phyloP scores from a whole-genome alignment of 1,140 invertebrate genomes.

The Phortica variegata region DNA sequence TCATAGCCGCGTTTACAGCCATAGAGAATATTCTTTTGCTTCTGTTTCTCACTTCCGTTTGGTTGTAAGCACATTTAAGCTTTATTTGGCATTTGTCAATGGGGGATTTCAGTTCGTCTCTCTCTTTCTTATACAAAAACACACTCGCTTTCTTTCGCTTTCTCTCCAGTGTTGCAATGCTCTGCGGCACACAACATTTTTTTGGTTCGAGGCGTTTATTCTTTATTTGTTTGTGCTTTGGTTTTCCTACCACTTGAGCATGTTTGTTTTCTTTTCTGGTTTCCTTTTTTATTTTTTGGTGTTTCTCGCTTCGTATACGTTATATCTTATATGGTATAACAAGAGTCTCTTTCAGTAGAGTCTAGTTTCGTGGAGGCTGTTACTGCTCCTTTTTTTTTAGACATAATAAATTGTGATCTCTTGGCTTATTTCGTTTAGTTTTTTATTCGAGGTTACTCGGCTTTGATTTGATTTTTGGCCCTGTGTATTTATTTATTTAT shows the following conservation, averaged over 20 bases:
- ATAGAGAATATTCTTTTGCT: slow-evolving; percentile 4
- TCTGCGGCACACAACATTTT: too few relatives aligned
- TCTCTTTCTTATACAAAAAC: too few relatives aligned
- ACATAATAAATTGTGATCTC: slow-evolving; percentile 48
- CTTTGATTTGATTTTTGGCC: slow-evolving; percentile 46
- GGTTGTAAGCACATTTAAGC: slow-evolving; percentile 47
- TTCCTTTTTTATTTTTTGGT: too few relatives aligned
- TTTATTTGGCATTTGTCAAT: slow-evolving; percentile 53
- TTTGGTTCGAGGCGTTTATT: too few relatives aligned
- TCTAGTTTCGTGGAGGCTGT: not conserved
- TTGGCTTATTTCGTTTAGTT: slow-evolving; percentile 38
- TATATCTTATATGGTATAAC: too few relatives aligned
- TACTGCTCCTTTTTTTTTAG: slow-evolving; percentile 12
- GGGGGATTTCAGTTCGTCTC: slow-evolving; percentile 25
- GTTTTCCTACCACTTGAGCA: too few relatives aligned
- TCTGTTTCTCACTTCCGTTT: slow-evolving; percentile 3
- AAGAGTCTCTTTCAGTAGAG: too few relatives aligned
- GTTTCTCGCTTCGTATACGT: too few relatives aligned
- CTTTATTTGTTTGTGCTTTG: too few relatives aligned
- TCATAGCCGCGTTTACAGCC: too few relatives aligned
- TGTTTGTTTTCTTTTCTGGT: too few relatives aligned
- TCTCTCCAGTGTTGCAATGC: too few relatives aligned
- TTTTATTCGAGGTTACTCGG: slow-evolving; percentile 13
- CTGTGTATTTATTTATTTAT: slow-evolving; percentile 39
- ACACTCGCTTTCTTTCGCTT: not conserved